These are phyloP conservation scores for Callorhinus ursinus DNA, from an alignment of 2,113 vertebrate genomes.

Conservation along the genomic window DNA sequence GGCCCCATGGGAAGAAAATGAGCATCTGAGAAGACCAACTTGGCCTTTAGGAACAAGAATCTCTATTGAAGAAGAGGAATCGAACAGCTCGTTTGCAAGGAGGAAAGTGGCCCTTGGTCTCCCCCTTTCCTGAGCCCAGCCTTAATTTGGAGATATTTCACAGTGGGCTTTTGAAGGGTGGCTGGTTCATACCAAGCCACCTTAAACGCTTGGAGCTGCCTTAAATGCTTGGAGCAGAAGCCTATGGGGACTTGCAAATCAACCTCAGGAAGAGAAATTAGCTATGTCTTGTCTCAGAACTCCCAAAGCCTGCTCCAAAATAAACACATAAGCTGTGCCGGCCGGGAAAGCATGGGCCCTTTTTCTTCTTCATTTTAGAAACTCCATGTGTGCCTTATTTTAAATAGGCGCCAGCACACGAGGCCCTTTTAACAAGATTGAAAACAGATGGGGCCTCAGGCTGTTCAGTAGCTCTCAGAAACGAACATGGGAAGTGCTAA, in stretches of 20 bases:
- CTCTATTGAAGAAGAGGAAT: neutral
- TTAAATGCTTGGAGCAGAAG: slow-evolving; percentile 23
- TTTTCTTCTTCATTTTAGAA: slow-evolving; percentile 61
- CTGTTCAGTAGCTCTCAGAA: slow-evolving; percentile 61
- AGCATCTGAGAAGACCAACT: slow-evolving; percentile 10
- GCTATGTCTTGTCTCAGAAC: slow-evolving; percentile 61
- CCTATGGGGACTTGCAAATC: slow-evolving; percentile 67
- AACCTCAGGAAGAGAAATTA: slow-evolving; percentile 60
- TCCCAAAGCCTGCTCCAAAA: slow-evolving; percentile 67
- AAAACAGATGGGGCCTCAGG: slow-evolving; percentile 57
- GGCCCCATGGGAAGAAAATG: neutral
- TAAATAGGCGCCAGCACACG: slow-evolving; percentile 65
- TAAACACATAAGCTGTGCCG: slow-evolving; percentile 63
- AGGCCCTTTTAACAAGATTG: slow-evolving; percentile 71
- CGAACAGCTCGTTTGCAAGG: neutral
- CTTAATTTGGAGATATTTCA: slow-evolving; percentile 27
- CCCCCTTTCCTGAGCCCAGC: neutral
- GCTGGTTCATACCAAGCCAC: slow-evolving; percentile 51
- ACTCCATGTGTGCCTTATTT: slow-evolving; percentile 65
- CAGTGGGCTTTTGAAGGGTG: neutral
- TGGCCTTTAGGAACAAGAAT: neutral
- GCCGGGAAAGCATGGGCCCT: slow-evolving; percentile 1
- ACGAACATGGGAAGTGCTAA: slow-evolving; percentile 10
- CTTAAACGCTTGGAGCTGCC: slow-evolving; percentile 21
- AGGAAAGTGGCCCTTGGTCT: neutral